Evolutionary conservation across 2,797 vertebrate genomes (phyloP).

Genomic region (Prionace glauca): DNA sequence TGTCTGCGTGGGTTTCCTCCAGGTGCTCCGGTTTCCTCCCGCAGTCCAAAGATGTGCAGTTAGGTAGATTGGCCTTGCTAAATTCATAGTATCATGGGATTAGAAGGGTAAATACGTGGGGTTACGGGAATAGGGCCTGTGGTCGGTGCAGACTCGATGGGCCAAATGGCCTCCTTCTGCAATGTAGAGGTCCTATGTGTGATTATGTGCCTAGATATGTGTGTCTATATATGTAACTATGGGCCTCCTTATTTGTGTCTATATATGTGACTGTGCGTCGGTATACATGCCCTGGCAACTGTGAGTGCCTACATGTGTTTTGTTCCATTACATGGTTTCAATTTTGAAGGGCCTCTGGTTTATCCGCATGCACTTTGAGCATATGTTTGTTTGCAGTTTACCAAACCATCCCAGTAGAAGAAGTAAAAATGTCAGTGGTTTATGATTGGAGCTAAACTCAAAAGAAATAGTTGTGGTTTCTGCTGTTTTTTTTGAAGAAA

Average conservation of each 20-base stretch:
- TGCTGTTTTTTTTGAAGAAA: background rate
- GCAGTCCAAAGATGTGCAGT: too few relatives aligned
- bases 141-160: too few relatives aligned
- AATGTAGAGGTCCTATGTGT: background rate
- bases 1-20: too few relatives aligned
- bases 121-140: too few relatives aligned
- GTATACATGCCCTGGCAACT: background rate
- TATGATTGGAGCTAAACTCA: background rate
- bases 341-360: background rate
- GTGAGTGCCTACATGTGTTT: background rate
- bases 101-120: too few relatives aligned
- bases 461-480: background rate
- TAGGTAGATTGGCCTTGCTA: too few relatives aligned
- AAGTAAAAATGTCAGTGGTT: slow-evolving; percentile 18
- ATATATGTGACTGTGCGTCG: too few relatives aligned
- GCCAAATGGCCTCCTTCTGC: too few relatives aligned
- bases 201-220: background rate
- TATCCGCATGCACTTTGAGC: background rate
- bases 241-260: background rate
- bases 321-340: background rate
- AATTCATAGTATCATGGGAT: too few relatives aligned
- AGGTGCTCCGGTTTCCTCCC: too few relatives aligned
- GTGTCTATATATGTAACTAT: background rate
- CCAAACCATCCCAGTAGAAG: background rate
- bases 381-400: background rate